Percentiles rank a stretch among this genome's conserved stretches.
Evolutionary conservation across 2,113 vertebrate species (phyloP).

Genomic region (Trogon surrucura): DNA sequence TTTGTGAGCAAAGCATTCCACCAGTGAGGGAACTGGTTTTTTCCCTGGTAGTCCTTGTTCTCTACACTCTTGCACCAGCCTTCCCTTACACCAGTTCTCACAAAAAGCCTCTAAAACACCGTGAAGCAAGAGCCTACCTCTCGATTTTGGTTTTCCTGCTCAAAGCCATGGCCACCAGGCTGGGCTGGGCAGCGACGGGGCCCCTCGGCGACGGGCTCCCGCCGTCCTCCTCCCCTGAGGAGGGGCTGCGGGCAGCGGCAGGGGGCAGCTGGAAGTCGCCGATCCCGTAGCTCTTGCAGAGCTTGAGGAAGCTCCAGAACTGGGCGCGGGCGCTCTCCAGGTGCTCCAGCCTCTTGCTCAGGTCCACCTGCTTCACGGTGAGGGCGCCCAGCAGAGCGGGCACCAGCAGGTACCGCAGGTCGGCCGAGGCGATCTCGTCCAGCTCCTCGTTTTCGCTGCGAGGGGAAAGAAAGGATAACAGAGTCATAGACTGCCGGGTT

Average conservation of each 20-base stretch:
- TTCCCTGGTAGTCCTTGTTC: neutral
- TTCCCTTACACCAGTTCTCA: neutral
- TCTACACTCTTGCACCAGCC: rapidly evolving
- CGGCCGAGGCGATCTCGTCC: slow-evolving; percentile 88
- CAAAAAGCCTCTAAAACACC: neutral
- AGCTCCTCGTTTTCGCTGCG: slow-evolving; percentile 90
- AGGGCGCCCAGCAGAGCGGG: slow-evolving; percentile 87
- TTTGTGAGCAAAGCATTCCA: rapidly evolving
- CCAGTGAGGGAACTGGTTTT: rapidly evolving
- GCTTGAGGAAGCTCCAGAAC: slow-evolving; percentile 83
- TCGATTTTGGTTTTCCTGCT: slow-evolving; percentile 90
- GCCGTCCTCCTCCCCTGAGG: neutral
- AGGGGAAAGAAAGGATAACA: neutral
- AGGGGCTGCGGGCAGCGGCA: neutral
- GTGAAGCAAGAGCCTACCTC: slow-evolving; percentile 62
- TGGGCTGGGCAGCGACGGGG: slow-evolving; percentile 25
- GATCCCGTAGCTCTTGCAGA: slow-evolving; percentile 83
- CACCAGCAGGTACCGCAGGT: slow-evolving; percentile 88
- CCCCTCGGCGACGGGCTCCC: neutral
- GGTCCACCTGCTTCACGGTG: slow-evolving; percentile 81
- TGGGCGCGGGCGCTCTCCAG: slow-evolving; percentile 80
- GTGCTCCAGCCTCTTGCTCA: slow-evolving; percentile 77
- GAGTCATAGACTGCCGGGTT: no score
- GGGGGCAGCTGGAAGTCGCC: slow-evolving; percentile 78
- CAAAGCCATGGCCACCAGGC: slow-evolving; percentile 85